Evolutionary conservation across 1,140 invertebrate species (phyloP).

Genomic region (Arion vulgaris): DNA sequence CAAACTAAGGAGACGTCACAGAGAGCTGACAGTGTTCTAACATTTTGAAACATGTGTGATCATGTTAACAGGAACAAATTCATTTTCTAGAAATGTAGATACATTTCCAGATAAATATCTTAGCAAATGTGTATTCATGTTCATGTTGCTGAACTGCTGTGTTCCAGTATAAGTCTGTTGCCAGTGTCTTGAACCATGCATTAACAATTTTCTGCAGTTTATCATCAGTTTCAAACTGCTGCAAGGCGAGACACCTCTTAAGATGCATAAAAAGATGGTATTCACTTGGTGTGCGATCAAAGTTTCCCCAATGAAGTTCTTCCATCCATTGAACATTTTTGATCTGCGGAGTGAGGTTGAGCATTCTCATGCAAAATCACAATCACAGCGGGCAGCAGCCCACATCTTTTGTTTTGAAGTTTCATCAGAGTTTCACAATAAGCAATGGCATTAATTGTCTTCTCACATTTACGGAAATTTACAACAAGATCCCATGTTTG

Average conservation of each 20-base stretch:
- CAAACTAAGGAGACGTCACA: too few relatives aligned
- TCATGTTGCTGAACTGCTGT: too few relatives aligned
- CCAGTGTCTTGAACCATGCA: constrained; percentile 4
- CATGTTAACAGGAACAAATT: too few relatives aligned
- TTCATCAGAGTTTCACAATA: neutral
- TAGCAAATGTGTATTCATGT: too few relatives aligned
- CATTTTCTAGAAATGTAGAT: too few relatives aligned
- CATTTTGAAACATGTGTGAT: too few relatives aligned
- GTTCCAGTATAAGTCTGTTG: neutral
- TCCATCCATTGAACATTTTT: neutral
- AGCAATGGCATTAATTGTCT: neutral
- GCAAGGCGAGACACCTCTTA: neutral
- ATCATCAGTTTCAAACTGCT: neutral
- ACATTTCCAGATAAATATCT: too few relatives aligned
- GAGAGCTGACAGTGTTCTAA: too few relatives aligned
- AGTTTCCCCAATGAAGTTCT: neutral
- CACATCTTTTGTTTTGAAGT: neutral
- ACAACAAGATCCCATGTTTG: neutral
- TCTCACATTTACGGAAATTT: neutral
- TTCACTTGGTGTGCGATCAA: neutral
- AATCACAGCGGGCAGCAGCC: neutral
- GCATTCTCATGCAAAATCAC: neutral
- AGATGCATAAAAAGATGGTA: neutral
- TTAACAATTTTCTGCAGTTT: neutral
- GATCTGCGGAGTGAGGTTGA: neutral